Conservation (phyloP, 2,113 vertebrate species). For the Epinephelus moara region DNA sequence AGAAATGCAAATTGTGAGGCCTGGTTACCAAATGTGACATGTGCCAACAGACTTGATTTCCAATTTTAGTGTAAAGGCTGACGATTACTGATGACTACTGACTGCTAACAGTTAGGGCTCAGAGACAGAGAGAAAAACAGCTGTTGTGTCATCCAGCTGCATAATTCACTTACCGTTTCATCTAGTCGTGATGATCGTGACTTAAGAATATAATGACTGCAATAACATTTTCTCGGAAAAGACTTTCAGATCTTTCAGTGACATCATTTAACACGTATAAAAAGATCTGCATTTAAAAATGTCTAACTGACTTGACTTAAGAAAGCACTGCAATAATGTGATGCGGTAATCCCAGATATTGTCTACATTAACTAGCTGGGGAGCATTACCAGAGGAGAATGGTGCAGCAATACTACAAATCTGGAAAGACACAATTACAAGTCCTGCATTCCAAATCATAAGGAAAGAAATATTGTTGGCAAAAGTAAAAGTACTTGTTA, state of each 20-base stretch:
- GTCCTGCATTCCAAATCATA: background rate
- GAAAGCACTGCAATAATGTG: background rate
- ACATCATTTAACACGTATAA: background rate
- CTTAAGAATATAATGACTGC: background rate
- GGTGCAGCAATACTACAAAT: background rate
- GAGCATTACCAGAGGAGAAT: background rate
- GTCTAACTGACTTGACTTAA: background rate
- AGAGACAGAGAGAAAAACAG: background rate
- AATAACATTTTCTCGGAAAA: conserved; percentile 27
- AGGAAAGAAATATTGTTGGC: too few relatives aligned
- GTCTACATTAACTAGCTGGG: too few relatives aligned
- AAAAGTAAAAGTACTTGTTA: too few relatives aligned
- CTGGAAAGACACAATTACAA: background rate
- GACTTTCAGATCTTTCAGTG: background rate
- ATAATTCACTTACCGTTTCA: conserved; percentile 15
- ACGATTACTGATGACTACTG: background rate
- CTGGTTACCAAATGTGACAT: conserved; percentile 34
- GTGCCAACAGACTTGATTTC: conserved; percentile 34
- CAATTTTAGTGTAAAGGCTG: background rate
- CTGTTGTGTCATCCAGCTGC: conserved; percentile 28
- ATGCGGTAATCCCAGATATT: background rate
- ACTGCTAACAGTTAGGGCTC: background rate
- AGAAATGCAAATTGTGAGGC: conserved; percentile 12
- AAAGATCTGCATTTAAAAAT: background rate
- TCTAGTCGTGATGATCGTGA: background rate